Evolutionary conservation across 2,888 invertebrate species (phyloP), one percentile per base, ranked within the genome.

Genomic region (Acleris holmiana): DNA sequence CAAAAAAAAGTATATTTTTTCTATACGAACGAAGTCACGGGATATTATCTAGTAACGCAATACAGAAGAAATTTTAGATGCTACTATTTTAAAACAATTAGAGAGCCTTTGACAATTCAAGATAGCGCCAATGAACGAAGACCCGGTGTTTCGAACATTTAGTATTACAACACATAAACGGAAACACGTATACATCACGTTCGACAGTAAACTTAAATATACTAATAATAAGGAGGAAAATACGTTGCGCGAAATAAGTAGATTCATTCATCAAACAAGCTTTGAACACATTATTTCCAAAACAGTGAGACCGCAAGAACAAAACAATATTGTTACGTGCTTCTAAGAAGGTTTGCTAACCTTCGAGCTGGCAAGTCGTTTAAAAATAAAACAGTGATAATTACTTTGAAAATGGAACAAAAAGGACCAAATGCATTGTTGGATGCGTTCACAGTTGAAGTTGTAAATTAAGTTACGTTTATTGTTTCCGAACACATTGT

Each of bases 281-380:
- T 68, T 67, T 62, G 69, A 60, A 68, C 67, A 68, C 74, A 78
- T 81, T 85, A 80, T 87, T 86, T 83, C 72, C 74, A 79, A 86
- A 88, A 88, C 83, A 87, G 79, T 76, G 76, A 76, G 75, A 86
- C 88, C 88, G 73, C 88, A 85, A 76, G 75, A 76, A 84, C 75
- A 75, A 73, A 76, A 77, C 76, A 74, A 54, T 49, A 64, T 69
- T 67, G 68, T 68, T 46, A 72, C 66, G 69, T 67, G 68, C 70
- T 85, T 84, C 86, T 76, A 21, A 73, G 85, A 85, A 85, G 78
- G 79, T 73, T 40, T 67, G 66, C 7, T 35, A 35, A 13, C 35
- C 35, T 35, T 35, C 13, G 35, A 8, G 72, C 68, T 59, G 67
- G 63, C 61, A 64, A 55, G 29, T 65, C 70, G 77, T 80, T 73